A percentile compares a stretch with the other conserved stretches of the same genome.
Evolutionary conservation across 2,888 invertebrate species (phyloP).

Genomic region (Tetheella fluctuosa): DNA sequence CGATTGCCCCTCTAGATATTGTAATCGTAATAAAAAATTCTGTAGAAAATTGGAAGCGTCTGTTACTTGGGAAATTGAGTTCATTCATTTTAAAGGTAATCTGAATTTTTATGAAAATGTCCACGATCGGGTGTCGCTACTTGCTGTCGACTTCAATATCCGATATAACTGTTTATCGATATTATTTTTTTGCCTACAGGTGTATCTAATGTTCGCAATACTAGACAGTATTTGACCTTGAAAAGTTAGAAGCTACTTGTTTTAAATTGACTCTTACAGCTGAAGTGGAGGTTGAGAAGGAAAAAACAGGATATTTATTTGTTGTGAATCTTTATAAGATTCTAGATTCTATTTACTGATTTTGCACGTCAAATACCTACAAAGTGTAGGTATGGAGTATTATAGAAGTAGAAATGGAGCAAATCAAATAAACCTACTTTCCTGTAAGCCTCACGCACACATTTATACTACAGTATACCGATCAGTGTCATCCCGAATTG

Average conservation of each 20-base stretch:
- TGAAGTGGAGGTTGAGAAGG: background rate
- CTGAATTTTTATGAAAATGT: background rate
- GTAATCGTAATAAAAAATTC: conserved; percentile 44
- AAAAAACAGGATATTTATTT: background rate
- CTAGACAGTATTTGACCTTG: background rate
- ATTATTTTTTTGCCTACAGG: background rate
- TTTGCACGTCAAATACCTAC: too few relatives aligned
- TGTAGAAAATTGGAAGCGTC: conserved; percentile 22
- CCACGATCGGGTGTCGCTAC: background rate
- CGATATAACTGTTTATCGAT: conserved; percentile 1
- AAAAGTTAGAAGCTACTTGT: background rate
- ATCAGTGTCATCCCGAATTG: too few relatives aligned
- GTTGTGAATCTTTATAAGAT: too few relatives aligned
- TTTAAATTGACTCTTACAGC: background rate
- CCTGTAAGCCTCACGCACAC: too few relatives aligned
- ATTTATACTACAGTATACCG: too few relatives aligned
- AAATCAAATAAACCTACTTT: too few relatives aligned
- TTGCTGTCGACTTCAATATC: background rate
- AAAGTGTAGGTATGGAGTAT: too few relatives aligned
- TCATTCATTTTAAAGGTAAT: conserved; percentile 19
- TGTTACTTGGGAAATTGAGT: conserved; percentile 32
- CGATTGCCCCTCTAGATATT: conserved; percentile 32
- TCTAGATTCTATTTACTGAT: too few relatives aligned
- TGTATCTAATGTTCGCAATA: background rate
- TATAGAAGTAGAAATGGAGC: too few relatives aligned